Evolutionary conservation across 2,888 invertebrate genomes (phyloP), one percentile per base, ranked within the genome.

Genomic region (Sinodicranocentrus sp.): DNA sequence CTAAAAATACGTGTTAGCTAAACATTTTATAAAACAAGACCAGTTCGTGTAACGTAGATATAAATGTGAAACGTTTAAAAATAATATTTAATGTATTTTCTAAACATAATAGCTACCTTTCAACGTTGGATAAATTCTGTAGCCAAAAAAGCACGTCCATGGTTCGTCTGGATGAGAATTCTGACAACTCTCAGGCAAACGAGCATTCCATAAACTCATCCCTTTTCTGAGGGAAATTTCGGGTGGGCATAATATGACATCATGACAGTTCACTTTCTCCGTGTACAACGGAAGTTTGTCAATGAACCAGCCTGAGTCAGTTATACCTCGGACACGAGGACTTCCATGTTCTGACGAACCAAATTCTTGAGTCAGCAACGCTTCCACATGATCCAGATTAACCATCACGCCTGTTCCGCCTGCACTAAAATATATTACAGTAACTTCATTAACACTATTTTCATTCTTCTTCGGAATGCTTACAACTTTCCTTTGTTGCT

Each of bases 271-370:
- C 52, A 89, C 89, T 78, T 86, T 85, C 6, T 89, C 89, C 1
- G 93, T 92, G 89, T 93, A 95, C 0, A 95, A 95, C 0, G 95
- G 95, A 26, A 95, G 94, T 84, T 96, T 93, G 90, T 98, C 98
- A 82, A 98, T 92, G 90, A 98, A 98, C 98, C 98, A 98, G 19
- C 97, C 98, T 0, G 97, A 97, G 91, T 98, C 98, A 0, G 96
- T 94, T 6, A 98, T 93, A 0, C 97, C 97, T 1, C 95, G 93
- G 10, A 98, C 96, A 65, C 87, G 23, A 19, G 77, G 63, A 8
- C 13, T 70, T 52, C 73, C 73, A 1, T 67, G 88, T 0, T 43
- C 43, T 1, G 75, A 25, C 10, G 72, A 21, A 5, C 84, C 86
- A 71, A 86, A 85, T 52, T 86, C 80, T 44, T 86, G 44, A 1